Conservation (phyloP, 2,113 vertebrate genomes). For the Dermatemys mawii region DNA sequence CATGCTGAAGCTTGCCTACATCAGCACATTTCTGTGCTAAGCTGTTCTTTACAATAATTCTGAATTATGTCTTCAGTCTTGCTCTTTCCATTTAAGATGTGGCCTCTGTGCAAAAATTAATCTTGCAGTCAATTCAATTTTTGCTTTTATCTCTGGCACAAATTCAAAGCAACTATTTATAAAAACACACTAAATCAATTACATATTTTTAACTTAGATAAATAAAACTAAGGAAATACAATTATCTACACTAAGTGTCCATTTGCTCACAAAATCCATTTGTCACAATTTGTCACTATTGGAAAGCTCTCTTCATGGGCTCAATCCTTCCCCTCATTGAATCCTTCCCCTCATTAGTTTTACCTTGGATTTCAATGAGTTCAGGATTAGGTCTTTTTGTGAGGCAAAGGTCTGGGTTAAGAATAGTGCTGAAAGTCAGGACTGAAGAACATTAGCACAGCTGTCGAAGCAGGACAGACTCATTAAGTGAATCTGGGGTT, state of each 20-base stretch:
- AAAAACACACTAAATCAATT: slow-evolving; percentile 22
- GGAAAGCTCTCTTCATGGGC: neutral
- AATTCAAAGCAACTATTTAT: slow-evolving; percentile 15
- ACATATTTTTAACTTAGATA: neutral
- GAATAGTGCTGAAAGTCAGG: neutral
- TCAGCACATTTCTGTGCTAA: slow-evolving; percentile 15
- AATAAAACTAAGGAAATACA: neutral
- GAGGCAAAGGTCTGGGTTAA: neutral
- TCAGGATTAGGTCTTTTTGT: neutral
- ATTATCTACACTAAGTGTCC: neutral
- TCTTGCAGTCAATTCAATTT: neutral
- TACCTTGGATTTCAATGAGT: neutral
- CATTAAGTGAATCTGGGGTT: neutral
- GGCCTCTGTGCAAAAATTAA: slow-evolving; percentile 5
- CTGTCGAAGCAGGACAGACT: neutral
- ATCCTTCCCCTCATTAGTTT: neutral
- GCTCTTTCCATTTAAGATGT: neutral
- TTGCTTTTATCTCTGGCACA: slow-evolving; percentile 11
- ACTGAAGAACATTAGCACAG: neutral
- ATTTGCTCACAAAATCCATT: slow-evolving; percentile 9
- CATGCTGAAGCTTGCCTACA: neutral
- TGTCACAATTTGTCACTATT: neutral
- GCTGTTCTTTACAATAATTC: neutral
- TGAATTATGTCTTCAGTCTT: slow-evolving; percentile 12
- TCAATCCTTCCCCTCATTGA: neutral